These are phyloP conservation scores for Pollachius pollachius DNA, from an alignment of 2,113 vertebrate genomes.

Conservation along the genomic window DNA sequence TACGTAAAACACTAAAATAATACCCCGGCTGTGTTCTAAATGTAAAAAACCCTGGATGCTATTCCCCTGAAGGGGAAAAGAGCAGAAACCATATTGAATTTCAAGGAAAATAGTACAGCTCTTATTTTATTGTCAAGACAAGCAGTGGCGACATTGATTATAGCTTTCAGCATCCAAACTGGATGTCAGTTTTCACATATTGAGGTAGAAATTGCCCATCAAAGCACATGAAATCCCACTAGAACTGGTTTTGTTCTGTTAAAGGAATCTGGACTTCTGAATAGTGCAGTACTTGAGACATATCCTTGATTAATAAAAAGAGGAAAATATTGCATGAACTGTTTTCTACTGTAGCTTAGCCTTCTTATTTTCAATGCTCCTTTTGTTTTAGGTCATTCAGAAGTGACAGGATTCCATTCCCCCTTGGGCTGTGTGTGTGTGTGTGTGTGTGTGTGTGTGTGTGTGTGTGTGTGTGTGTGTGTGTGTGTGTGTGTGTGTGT, in stretches of 20 bases:
- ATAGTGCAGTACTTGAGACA: neutral
- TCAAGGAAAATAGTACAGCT: neutral
- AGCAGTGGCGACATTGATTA: neutral
- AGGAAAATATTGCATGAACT: neutral
- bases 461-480: neutral
- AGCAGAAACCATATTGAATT: neutral
- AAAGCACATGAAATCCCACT: neutral
- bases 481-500: neutral
- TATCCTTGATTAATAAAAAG: neutral
- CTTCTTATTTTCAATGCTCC: neutral
- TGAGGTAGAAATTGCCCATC: neutral
- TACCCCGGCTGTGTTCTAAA: neutral
- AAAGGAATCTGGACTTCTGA: neutral
- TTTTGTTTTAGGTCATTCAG: neutral
- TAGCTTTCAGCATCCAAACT: neutral
- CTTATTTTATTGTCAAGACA: slow-evolving; percentile 1
- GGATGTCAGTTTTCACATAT: slow-evolving; percentile 2
- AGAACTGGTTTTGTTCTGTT: neutral
- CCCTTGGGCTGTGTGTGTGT: neutral
- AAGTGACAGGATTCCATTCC: slow-evolving; percentile 1
- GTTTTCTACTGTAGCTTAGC: neutral
- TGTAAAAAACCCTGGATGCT: neutral
- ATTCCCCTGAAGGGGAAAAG: neutral
- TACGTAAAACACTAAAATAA: neutral
- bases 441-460: neutral